These are phyloP conservation scores for Littorina saxatilis DNA, from an alignment of 1,140 invertebrate species.

Conservation along the genomic window DNA sequence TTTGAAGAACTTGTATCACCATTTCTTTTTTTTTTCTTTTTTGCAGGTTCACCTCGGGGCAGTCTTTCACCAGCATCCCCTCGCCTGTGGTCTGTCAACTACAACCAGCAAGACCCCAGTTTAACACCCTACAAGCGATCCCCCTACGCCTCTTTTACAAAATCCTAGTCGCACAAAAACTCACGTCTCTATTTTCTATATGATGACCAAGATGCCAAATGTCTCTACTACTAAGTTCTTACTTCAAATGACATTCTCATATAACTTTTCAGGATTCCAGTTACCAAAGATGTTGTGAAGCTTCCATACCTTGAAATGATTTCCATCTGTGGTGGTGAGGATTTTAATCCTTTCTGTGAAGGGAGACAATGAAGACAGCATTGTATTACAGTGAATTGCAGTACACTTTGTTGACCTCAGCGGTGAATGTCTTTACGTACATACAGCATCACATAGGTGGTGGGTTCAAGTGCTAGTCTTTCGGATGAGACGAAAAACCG, in stretches of 20 bases:
- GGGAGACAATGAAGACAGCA: too few relatives aligned
- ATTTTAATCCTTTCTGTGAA: too few relatives aligned
- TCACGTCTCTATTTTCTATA: neutral
- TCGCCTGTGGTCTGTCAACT: constrained; percentile 47
- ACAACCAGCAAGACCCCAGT: constrained; percentile 47
- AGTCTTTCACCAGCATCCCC: constrained; percentile 26
- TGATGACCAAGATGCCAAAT: neutral
- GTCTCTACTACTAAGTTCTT: neutral
- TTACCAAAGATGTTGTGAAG: neutral
- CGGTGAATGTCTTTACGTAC: too few relatives aligned
- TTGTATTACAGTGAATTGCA: too few relatives aligned
- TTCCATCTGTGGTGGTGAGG: too few relatives aligned
- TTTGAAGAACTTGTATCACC: too few relatives aligned
- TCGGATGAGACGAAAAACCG: too few relatives aligned
- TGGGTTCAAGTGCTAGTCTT: too few relatives aligned
- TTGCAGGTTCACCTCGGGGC: constrained; percentile 37
- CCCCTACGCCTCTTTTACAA: constrained; percentile 24
- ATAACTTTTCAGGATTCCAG: neutral
- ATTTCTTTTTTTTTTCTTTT: too few relatives aligned
- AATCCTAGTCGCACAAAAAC: neutral
- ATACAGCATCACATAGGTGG: too few relatives aligned
- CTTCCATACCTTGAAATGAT: neutral
- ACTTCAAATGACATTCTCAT: neutral
- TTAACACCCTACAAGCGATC: constrained; percentile 37
- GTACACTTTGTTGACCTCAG: too few relatives aligned